phyloP scores from a whole-genome alignment of 1,140 invertebrate genomes.

The Atta colombica region DNA sequence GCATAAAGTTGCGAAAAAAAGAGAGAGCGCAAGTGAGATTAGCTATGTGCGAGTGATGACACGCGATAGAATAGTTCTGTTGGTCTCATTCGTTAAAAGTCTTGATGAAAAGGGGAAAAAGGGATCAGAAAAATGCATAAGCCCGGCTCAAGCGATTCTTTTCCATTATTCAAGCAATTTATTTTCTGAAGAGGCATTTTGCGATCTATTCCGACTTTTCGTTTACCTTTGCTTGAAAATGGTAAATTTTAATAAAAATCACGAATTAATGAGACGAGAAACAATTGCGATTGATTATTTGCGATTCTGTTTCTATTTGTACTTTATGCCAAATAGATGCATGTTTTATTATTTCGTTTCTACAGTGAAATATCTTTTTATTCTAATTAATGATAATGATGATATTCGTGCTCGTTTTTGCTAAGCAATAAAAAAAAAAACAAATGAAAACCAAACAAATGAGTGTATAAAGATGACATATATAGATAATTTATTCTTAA shows the following conservation, averaged over 20 bases:
- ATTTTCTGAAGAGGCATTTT: constrained; percentile 67
- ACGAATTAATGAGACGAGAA: background rate
- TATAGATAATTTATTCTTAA: no score
- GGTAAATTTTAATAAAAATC: constrained; percentile 44
- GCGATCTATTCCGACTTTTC: constrained; percentile 29
- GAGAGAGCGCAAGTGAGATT: constrained; percentile 21
- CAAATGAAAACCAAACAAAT: no score
- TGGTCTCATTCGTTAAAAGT: background rate
- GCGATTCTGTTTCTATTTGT: background rate
- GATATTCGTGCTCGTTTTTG: no score
- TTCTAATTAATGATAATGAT: background rate
- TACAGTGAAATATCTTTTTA: background rate
- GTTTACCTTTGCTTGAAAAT: constrained; percentile 4
- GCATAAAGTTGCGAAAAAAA: background rate
- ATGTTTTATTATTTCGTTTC: background rate
- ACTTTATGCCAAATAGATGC: background rate
- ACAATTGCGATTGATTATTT: constrained; percentile 23
- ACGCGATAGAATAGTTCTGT: constrained; percentile 47
- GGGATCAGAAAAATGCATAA: constrained; percentile 57
- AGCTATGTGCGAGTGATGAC: constrained; percentile 67
- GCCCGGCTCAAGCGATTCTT: constrained; percentile 69
- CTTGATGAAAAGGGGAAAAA: constrained; percentile 43
- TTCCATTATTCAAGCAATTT: constrained; percentile 80
- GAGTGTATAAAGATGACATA: no score
- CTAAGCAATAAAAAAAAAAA: no score